These are phyloP conservation scores for Tetrao urogallus DNA, from an alignment of 2,113 vertebrate genomes.

Conservation along the genomic window DNA sequence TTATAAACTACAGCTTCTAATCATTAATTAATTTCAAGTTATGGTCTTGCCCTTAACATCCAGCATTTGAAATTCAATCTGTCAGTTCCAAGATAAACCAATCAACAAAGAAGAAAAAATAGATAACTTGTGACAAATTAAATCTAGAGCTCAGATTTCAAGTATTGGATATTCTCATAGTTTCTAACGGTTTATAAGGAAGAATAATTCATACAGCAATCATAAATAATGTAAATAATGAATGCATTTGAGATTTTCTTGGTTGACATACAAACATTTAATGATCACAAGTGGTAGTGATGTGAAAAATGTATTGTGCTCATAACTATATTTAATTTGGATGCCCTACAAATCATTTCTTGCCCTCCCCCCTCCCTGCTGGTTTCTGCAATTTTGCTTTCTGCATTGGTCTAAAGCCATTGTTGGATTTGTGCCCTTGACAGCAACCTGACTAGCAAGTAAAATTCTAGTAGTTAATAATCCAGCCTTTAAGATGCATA, in stretches of 20 bases:
- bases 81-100: neutral
- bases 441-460: neutral
- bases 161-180: neutral
- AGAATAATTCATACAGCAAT: neutral
- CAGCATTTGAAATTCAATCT: neutral
- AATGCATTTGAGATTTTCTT: conserved; percentile 4
- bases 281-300: neutral
- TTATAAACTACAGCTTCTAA: neutral
- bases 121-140: neutral
- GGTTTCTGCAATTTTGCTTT: neutral
- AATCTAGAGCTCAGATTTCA: neutral
- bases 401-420: neutral
- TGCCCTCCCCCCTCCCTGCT: neutral
- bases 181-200: neutral
- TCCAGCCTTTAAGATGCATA: neutral
- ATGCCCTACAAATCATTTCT: neutral
- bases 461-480: neutral
- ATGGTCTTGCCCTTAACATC: neutral
- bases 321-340: neutral
- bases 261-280: neutral
- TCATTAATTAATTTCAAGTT: neutral
- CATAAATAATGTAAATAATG: neutral
- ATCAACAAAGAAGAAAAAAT: conserved; percentile 1
- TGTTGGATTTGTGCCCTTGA: neutral
- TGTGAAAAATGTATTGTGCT: neutral